Base-by-base conservation (phyloP, 2,888 invertebrate species). In the Cephus runcator region DNA sequence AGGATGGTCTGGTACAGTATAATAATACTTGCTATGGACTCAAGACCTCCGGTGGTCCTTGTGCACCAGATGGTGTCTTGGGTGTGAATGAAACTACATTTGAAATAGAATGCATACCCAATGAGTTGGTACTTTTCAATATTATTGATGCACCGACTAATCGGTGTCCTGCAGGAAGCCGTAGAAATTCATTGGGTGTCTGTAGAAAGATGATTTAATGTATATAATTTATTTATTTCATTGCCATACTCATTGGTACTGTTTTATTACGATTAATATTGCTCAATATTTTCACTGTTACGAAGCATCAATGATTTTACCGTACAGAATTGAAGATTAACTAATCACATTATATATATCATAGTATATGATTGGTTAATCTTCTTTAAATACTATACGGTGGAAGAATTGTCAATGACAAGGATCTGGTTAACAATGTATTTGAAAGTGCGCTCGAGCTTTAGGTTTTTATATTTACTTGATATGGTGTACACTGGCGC, bases 51-150 rank as follows among this genome's bases (percentile, higher is more conserved):
- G 91, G 90, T 30, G 90, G 89, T 1, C 92, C 94, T 1, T 95
- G 95, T 85, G 89, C 91, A 68, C 88, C 91, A 0, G 90, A 91
- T 0, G 92, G 90, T 30, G 92, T 93, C 1, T 90, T 96, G 30
- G 93, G 93, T 9, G 94, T 96, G 0, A 94, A 96, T 87, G 93
- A 94, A 0, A 93, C 93, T 0, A 94, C 93, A 0, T 89, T 95
- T 75, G 88, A 92, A 75, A 87, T 96, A 1, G 92, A 93, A 81
- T 96, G 96, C 86, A 91, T 94, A 0, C 85, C 86, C 11, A 69
- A 80, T 0, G 73, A 79, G 1, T 15, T 85, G 23, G 83, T 76
- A 9, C 83, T 83, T 0, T 87, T 86, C n/a, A 36, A 82, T 15
- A 84, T 90, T 76, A 84, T 90, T 4, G 73, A 85, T 23, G 78